These are phyloP conservation scores for Dryobota labecula DNA, from an alignment of 2,888 invertebrate genomes.

Conservation along the genomic window DNA sequence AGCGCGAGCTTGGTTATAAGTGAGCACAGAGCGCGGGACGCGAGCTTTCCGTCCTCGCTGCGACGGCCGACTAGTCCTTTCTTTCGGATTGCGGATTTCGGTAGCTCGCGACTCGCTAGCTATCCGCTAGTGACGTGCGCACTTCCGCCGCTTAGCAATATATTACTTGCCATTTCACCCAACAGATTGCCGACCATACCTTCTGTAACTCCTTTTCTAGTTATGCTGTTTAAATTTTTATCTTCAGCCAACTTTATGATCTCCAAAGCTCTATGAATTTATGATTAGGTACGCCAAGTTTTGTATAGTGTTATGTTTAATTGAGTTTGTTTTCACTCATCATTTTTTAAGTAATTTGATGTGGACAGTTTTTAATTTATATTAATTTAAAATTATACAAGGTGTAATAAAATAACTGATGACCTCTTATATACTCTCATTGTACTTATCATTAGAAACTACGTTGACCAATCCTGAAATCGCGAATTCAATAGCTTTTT, in stretches of 20 bases:
- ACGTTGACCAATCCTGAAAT: not conserved
- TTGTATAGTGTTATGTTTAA: slow-evolving; percentile 6
- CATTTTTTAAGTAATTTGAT: not conserved
- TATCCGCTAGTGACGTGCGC: slow-evolving; percentile 71
- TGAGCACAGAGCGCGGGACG: slow-evolving; percentile 28
- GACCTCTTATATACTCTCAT: not conserved
- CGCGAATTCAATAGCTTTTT: too few species aligned
- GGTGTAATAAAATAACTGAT: not conserved
- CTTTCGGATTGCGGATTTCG: slow-evolving; percentile 40
- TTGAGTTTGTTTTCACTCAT: not conserved
- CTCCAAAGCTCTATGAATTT: slow-evolving; percentile 15
- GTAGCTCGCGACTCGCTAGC: slow-evolving; percentile 41
- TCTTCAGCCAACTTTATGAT: slow-evolving; percentile 22
- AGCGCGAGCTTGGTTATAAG: slow-evolving; percentile 35
- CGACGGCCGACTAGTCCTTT: slow-evolving; percentile 62
- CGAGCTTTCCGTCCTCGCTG: slow-evolving; percentile 56
- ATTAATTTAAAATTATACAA: too few species aligned
- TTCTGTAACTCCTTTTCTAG: slow-evolving; percentile 11
- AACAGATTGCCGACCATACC: slow-evolving; percentile 21
- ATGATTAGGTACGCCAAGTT: not conserved
- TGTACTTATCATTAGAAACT: not conserved
- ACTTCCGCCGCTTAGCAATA: slow-evolving; percentile 55
- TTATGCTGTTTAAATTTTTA: slow-evolving; percentile 25
- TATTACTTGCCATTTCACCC: slow-evolving; percentile 44
- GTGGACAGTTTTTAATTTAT: not conserved